Base-by-base conservation (phyloP, 2,113 vertebrate genomes). In the Casuarius casuarius region DNA sequence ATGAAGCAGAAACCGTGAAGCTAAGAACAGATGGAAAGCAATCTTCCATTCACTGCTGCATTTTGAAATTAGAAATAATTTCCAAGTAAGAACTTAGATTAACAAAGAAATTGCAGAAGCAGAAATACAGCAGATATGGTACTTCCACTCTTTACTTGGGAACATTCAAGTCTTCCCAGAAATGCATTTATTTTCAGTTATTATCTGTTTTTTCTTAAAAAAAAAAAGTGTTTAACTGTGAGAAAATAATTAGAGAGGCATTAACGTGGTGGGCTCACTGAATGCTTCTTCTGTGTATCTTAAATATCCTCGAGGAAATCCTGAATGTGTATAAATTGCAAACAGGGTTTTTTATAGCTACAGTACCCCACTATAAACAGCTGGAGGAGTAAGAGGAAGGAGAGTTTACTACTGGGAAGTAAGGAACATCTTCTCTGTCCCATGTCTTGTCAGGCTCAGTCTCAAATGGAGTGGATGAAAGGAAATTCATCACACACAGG, bases 21-120 rank as follows among this genome's bases (percentile, higher is more conserved):
- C 52, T 72, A 68, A 68, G 74, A 96, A 77, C 94, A 96, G 96
- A 93, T 96, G 94, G 87, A 58, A 90, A 72, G n/a, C 66, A 67
- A 94, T 70, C 40, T 88, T 87, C 65, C 65, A 40, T 58, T 90
- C 17, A 5, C 11, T n/a, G 79, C 26, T 94, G 63, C 51, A 5
- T 84, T 95, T 89, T 75, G 68, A 84, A 89, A 90, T 80, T 49
- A 61, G 40, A 56, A 91, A 74, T 28, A 14, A 92, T 85, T 85
- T 92, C 81, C 74, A 31, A 62, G 9, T 54, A 56, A 66, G 31
- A 72, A 22, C 23, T 70, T 35, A 44, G 75, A 63, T 12, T 21
- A 95, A 91, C 86, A 95, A 92, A 81, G 71, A 46, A 58, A 23
- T 33, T 75, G 61, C 18, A 88, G 87, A 79, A 92, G 84, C 38